Base-by-base conservation (phyloP, 2,113 vertebrate species). In the Rutilus rutilus region DNA sequence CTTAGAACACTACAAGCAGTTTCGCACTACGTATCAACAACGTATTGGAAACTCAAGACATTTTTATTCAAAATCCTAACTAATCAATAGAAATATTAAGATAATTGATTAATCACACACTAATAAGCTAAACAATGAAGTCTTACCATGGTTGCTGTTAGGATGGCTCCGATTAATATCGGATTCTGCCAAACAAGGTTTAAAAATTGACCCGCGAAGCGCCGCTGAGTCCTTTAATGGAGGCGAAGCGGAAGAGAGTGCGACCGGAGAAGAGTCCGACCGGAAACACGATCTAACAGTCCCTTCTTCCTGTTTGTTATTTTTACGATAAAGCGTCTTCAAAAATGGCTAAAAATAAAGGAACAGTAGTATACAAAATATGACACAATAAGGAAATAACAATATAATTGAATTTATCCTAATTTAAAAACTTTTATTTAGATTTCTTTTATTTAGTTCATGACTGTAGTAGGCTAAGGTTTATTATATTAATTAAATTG, bases 81-180 rank as follows among this genome's bases (percentile, higher is more conserved):
- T 7, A 39, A 65, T 17, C 21, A 14, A n/a, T 2, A 47, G 7
- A 10, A 12, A 45, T 79, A 71, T 6, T 45, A 23, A 23, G 0
- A 27, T 1, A 1, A 23, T 0, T 0, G 27, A 0, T 0, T 1
- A 15, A 30, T 12, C 14, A 23, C 0, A 25, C 4, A 25, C 5
- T 11, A 50, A 42, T 39, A 11, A 8, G 0, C 0, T 0, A 0
- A 23, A 30, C 1, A 42, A 15, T 1, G 0, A 6, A 69, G 0
- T 91, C 94, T 96, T 83, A 96, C 95, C 95, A 96, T 96, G 92
- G 64, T 76, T 93, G 91, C 93, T 89, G 92, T 90, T 94, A 86
- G 78, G 95, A 95, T 96, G 93, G 91, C 84, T 92, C 93, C 92
- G 94, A 95, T 94, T 83, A 2, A 1, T 42, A 0, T 47, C 92